Evolutionary conservation across 2,113 vertebrate species (phyloP).

Genomic region (Mormoops blainvillei): DNA sequence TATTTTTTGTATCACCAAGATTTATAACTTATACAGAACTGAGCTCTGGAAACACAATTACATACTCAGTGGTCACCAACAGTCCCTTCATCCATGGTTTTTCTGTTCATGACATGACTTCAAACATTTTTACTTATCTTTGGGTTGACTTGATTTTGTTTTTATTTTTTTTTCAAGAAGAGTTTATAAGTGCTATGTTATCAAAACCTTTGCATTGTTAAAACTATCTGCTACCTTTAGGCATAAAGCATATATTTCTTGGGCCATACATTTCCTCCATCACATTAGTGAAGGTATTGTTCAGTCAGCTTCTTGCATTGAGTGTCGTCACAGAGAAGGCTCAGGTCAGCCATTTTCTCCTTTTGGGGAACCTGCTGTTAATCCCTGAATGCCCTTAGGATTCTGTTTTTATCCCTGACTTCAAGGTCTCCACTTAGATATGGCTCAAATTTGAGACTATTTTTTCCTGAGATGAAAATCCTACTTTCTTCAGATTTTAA

Average conservation of each 20-base stretch:
- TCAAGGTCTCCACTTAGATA: not conserved
- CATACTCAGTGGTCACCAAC: not conserved
- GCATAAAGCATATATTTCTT: not conserved
- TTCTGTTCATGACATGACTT: not conserved
- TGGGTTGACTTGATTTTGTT: not conserved
- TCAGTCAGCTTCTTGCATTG: not conserved
- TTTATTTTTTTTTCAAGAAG: not conserved
- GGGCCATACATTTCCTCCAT: not conserved
- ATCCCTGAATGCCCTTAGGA: not conserved
- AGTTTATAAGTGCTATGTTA: not conserved
- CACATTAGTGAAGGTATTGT: not conserved
- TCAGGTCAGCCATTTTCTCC: not conserved
- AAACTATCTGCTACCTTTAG: not conserved
- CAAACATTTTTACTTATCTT: not conserved
- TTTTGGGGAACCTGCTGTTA: not conserved
- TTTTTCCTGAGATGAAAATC: constrained; percentile 7
- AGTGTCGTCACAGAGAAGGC: not conserved
- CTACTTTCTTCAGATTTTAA: not conserved
- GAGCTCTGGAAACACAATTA: constrained; percentile 19
- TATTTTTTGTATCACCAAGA: constrained; percentile 1
- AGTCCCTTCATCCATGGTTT: not conserved
- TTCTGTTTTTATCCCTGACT: not conserved
- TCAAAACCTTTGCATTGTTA: not conserved
- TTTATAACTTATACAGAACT: not conserved
- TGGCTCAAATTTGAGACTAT: not conserved